Evolutionary conservation across 1,140 invertebrate genomes (phyloP).

Genomic region (Formica exsecta): DNA sequence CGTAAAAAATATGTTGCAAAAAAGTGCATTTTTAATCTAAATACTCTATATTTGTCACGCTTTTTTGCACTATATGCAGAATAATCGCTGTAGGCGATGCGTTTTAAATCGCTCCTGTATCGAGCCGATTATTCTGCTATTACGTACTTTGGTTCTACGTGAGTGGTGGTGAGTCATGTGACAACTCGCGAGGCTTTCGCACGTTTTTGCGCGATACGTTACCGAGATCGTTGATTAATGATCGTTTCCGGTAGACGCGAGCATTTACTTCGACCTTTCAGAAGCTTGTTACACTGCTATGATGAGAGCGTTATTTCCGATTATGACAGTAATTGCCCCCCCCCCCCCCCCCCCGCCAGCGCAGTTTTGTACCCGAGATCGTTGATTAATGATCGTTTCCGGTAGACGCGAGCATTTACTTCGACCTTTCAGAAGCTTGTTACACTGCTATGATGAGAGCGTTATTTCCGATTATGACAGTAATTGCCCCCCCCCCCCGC

Average conservation of each 20-base stretch:
- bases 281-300: neutral
- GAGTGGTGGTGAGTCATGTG: slow-evolving; percentile 75
- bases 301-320: slow-evolving; percentile 54
- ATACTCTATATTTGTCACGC: neutral
- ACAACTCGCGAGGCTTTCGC: slow-evolving; percentile 76
- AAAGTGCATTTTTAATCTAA: neutral
- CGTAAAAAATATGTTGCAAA: neutral
- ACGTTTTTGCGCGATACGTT: slow-evolving; percentile 79
- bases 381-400: slow-evolving; percentile 81
- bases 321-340: slow-evolving; percentile 6
- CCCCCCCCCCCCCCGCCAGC: no score
- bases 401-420: slow-evolving; percentile 56
- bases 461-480: slow-evolving; percentile 57
- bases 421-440: slow-evolving; percentile 8
- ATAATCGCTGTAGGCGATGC: slow-evolving; percentile 24
- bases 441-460: slow-evolving; percentile 20
- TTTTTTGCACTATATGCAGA: slow-evolving; percentile 35
- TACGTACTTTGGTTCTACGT: slow-evolving; percentile 62
- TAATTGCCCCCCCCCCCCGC: no score
- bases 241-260: slow-evolving; percentile 75
- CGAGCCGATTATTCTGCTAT: slow-evolving; percentile 58
- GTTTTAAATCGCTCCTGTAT: slow-evolving; percentile 60
- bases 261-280: slow-evolving; percentile 34
- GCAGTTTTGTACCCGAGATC: slow-evolving; percentile 72
- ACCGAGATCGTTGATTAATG: slow-evolving; percentile 79